Percentiles rank a stretch among this genome's conserved stretches.
These are phyloP conservation scores for Perizoma affinitatum DNA, from an alignment of 2,888 invertebrate genomes.

Conservation along the genomic window DNA sequence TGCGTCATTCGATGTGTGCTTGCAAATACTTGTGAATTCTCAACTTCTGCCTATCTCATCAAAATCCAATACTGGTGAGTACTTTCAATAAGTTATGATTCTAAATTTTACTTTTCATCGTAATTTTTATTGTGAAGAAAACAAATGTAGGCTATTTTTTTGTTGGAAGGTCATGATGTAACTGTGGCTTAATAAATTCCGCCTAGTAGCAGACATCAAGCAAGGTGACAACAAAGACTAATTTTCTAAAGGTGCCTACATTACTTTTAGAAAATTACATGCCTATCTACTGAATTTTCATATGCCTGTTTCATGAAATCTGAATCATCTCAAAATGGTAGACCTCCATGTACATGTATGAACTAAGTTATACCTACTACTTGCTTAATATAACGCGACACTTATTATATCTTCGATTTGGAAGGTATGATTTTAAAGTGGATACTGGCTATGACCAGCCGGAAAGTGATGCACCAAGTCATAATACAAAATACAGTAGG, in stretches of 20 bases:
- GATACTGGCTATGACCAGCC: no score
- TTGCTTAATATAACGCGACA: no score
- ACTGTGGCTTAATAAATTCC: conserved; percentile 46
- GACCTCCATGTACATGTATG: no score
- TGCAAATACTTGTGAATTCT: conserved; percentile 35
- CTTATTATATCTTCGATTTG: no score
- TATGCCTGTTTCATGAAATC: no score
- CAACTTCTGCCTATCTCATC: not conserved
- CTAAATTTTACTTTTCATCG: not conserved
- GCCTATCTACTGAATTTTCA: not conserved
- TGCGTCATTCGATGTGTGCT: conserved; percentile 66
- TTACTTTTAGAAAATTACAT: not conserved
- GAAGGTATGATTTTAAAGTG: no score
- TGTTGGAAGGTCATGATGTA: conserved; percentile 55
- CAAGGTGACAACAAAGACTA: no score
- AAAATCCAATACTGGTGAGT: conserved; percentile 48
- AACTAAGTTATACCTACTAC: no score
- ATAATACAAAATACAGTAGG: no score
- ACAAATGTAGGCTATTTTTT: conserved; percentile 17
- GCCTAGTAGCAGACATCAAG: conserved; percentile 15
- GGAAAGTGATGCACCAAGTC: no score
- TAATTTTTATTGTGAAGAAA: not conserved
- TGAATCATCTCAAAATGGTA: no score
- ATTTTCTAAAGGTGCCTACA: no score
- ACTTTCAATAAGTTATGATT: not conserved